Evolutionary conservation across 2,888 invertebrate species (phyloP), one percentile per base, ranked within the genome.

Genomic region (Pomacea canaliculata): DNA sequence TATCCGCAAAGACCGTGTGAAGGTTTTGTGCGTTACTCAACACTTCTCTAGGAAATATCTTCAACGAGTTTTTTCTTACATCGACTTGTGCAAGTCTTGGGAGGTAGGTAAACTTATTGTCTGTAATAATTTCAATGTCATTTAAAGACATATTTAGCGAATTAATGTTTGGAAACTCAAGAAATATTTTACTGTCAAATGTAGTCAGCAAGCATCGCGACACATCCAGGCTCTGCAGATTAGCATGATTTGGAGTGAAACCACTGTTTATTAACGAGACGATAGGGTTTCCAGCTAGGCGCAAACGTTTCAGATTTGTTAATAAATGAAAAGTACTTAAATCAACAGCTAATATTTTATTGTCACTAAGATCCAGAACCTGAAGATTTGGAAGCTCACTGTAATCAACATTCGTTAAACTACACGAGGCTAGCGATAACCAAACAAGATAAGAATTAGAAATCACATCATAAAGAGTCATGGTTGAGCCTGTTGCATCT

Each of bases 331-430:
- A 76, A 3, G 65, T 19, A 13, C 63, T 37, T 18, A 65, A 12
- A 9, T 37, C 13, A 5, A 78, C 16, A 23, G 0, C 13, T 9
- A 56, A 8, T 5, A 78, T 27, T 5, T 69, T 9, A 49, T 79
- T 79, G 16, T 70, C 27, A 18, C 79, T 79, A 27, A 74, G 37
- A 27, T 79, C 77, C 5, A 79, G 62, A 48, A 37, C 72, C 46
- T 51, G 63, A 7, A 79, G 48, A 46, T 79, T 77, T 51, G 71
- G 27, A 16, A 62, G 68, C 4, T 48, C 19, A 56, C 71, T 66
- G 18, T 56, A 1, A 19, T 18, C 9, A n/a, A 76, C 10, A 18
- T 27, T 48, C 0, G 23, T 7, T 7, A 76, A 12, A 8, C 59
- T 18, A 16, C 71, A 71, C 5, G 16, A n/a, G 18, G 62, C 46